phyloP scores from a whole-genome alignment of 2,113 vertebrate genomes.

The Neoarius graeffei region DNA sequence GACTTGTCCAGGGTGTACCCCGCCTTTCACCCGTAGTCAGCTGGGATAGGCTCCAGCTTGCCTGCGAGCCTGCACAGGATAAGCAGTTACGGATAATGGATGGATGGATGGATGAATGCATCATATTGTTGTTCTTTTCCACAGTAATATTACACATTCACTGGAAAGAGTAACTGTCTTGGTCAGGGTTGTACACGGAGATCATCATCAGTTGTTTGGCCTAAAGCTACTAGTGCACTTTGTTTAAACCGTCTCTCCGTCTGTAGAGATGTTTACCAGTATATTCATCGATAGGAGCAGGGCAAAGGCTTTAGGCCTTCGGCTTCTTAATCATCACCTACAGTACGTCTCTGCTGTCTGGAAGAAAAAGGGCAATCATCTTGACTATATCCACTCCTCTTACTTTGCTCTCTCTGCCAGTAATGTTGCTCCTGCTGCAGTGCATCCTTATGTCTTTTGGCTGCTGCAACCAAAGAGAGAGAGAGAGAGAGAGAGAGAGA shows the following conservation, averaged over 20 bases:
- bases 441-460: conserved; percentile 17
- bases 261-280: neutral
- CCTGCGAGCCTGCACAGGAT: too few species aligned
- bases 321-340: too few species aligned
- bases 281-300: neutral
- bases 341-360: neutral
- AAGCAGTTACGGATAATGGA: too few species aligned
- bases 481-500: neutral
- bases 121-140: too few species aligned
- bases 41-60: too few species aligned
- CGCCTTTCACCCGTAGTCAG: too few species aligned
- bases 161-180: neutral
- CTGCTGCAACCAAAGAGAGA: conserved; percentile 5
- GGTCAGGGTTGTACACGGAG: neutral
- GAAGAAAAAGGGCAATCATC: neutral
- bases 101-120: too few species aligned
- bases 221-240: conserved; percentile 58
- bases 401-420: conserved; percentile 24
- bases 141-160: too few species aligned
- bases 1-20: too few species aligned
- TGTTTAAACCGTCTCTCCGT: conserved; percentile 55
- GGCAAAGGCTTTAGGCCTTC: neutral
- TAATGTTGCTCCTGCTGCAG: conserved; percentile 31
- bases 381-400: neutral
- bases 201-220: conserved; percentile 64